Evolutionary conservation across 1,140 invertebrate species (phyloP).

Genomic region (Cyphomyrmex costatus): DNA sequence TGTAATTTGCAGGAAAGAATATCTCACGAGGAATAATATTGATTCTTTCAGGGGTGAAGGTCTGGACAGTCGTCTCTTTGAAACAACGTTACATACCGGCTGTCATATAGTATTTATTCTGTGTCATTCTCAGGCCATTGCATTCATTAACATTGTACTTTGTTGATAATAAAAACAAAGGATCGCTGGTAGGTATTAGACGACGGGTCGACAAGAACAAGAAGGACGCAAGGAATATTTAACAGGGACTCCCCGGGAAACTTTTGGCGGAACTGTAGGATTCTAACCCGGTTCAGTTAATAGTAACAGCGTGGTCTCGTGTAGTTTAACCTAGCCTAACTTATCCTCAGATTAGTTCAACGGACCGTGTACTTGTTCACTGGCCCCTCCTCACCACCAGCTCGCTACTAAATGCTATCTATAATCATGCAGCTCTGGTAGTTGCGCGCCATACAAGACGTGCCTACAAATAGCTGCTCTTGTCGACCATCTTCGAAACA

Average conservation of each 20-base stretch:
- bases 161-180: background rate
- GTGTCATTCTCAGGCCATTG: background rate
- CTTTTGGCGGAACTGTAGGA: slow-evolving; percentile 72
- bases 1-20: slow-evolving; percentile 9
- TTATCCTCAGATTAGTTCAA: slow-evolving; percentile 80
- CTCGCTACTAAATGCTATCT: slow-evolving; percentile 68
- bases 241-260: slow-evolving; percentile 63
- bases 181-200: slow-evolving; percentile 14
- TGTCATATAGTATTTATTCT: background rate
- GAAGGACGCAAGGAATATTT: slow-evolving; percentile 60
- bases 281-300: slow-evolving; percentile 76
- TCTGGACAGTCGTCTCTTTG: background rate
- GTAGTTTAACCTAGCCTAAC: slow-evolving; percentile 77
- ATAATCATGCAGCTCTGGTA: slow-evolving; percentile 73
- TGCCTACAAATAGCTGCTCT: slow-evolving; percentile 53
- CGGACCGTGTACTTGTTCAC: slow-evolving; percentile 72
- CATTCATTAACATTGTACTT: slow-evolving; percentile 17
- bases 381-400: slow-evolving; percentile 58
- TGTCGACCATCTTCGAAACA: background rate
- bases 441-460: slow-evolving; percentile 51
- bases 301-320: slow-evolving; percentile 72
- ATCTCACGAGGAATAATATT: slow-evolving; percentile 3
- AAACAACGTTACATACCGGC: background rate
- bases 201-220: background rate
- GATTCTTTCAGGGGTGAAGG: background rate